Evolutionary conservation across 2,113 vertebrate genomes (phyloP).

Genomic region (Brevimyrus niger): DNA sequence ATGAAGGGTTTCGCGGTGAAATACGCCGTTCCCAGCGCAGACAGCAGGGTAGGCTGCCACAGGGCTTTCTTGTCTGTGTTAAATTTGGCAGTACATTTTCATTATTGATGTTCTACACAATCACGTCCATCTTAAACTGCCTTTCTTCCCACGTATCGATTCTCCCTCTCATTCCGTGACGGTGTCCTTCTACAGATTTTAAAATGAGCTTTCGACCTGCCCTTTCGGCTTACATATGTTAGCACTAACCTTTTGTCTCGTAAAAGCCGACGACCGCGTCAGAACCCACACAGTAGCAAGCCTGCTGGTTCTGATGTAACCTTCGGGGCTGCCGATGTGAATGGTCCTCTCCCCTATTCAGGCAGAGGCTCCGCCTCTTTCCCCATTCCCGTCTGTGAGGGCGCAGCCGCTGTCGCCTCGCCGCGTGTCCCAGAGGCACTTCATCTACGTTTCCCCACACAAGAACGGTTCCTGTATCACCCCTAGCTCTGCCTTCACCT

Average conservation of each 20-base stretch:
- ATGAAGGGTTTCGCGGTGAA: slow-evolving; percentile 81
- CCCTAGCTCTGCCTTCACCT: slow-evolving; percentile 68
- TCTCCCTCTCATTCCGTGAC: not conserved
- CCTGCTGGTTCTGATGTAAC: not conserved
- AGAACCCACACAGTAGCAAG: not conserved
- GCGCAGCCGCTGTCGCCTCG: slow-evolving; percentile 80
- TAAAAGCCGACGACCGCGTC: not conserved
- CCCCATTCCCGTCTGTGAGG: slow-evolving; percentile 80
- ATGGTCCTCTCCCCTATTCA: not conserved
- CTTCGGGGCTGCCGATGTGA: not conserved
- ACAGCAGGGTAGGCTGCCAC: slow-evolving; percentile 60
- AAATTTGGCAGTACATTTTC: not conserved
- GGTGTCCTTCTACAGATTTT: not conserved
- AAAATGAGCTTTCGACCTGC: not conserved
- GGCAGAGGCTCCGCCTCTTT: slow-evolving; percentile 74
- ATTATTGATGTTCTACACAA: not conserved
- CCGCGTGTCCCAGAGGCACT: slow-evolving; percentile 82
- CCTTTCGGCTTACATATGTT: not conserved
- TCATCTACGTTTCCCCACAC: slow-evolving; percentile 84
- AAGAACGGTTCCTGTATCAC: slow-evolving; percentile 72
- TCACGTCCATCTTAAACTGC: not conserved
- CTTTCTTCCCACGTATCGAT: not conserved
- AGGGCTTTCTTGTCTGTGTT: not conserved
- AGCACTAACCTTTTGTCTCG: not conserved
- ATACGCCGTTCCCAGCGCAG: slow-evolving; percentile 66